A percentile compares a stretch with the other conserved stretches of the same genome.
Conservation (phyloP, 2,888 invertebrate species). For the Orthonychiurus folsomi region DNA sequence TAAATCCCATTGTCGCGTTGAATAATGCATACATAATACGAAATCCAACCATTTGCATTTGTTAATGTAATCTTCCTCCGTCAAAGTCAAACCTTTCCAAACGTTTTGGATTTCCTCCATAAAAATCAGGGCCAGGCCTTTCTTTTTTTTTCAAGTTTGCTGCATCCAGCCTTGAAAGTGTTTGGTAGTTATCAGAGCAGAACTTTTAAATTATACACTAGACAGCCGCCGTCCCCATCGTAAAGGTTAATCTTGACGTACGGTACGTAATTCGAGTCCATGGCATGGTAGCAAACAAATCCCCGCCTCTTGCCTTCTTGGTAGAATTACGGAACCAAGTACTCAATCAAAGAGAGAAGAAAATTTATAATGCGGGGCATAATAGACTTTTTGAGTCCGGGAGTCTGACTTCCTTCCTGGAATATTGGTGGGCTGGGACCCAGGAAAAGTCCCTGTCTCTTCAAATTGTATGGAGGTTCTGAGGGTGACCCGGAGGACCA, state of each 20-base stretch:
- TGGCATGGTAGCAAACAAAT: background rate
- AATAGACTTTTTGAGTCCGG: constrained; percentile 14
- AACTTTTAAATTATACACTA: background rate
- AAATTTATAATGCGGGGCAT: constrained; percentile 19
- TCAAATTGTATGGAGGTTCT: constrained; percentile 13
- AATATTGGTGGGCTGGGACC: constrained; percentile 22
- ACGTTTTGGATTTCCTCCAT: too few species aligned
- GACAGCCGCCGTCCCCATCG: background rate
- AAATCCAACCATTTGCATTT: too few species aligned
- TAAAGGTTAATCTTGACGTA: background rate
- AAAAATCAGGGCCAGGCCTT: too few species aligned
- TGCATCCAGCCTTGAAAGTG: too few species aligned
- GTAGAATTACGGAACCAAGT: constrained; percentile 11
- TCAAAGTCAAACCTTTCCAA: too few species aligned
- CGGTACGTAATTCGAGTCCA: background rate
- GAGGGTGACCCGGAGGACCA: constrained; percentile 29
- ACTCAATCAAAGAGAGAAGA: constrained; percentile 22
- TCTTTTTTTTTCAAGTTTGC: too few species aligned
- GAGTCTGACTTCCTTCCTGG: constrained; percentile 10
- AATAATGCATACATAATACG: too few species aligned
- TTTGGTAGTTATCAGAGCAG: background rate
- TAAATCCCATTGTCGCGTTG: too few species aligned
- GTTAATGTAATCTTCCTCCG: too few species aligned
- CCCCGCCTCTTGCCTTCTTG: too few species aligned
- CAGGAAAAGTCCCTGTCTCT: background rate